Evolutionary conservation across 2,888 invertebrate species (phyloP).

Genomic region (Diploptera punctata): DNA sequence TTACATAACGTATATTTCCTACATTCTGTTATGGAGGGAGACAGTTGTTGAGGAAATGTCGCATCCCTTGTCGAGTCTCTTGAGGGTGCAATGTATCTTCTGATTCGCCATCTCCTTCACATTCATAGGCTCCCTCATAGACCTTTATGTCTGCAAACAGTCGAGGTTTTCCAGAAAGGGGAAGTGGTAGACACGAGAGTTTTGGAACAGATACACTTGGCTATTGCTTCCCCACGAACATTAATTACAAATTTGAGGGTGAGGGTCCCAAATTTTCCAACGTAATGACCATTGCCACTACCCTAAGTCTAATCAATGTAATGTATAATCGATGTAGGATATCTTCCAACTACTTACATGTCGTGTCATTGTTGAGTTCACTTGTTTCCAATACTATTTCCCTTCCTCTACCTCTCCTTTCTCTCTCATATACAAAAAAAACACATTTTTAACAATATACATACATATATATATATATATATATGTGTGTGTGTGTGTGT

Average conservation of each 20-base stretch:
- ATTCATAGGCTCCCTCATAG: neutral
- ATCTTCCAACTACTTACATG: neutral
- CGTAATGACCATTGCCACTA: no score
- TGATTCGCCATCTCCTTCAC: neutral
- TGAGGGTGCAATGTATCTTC: neutral
- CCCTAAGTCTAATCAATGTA: constrained; percentile 4
- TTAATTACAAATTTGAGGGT: constrained; percentile 39
- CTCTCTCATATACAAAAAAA: no score
- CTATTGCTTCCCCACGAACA: constrained; percentile 18
- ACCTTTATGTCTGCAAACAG: constrained; percentile 1
- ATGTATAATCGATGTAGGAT: neutral
- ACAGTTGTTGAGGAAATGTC: neutral
- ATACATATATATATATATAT: no score
- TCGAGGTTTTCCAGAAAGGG: neutral
- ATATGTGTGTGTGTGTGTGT: no score
- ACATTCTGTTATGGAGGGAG: neutral
- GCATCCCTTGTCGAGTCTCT: neutral
- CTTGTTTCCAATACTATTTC: neutral
- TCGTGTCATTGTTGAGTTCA: neutral
- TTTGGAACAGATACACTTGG: neutral
- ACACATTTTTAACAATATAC: no score
- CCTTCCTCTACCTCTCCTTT: no score
- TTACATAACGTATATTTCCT: neutral
- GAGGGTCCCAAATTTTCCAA: constrained; percentile 32
- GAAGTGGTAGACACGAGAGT: constrained; percentile 1